These are phyloP conservation scores for Odontamblyopus rebecca DNA, from an alignment of 2,797 vertebrate genomes.

Conservation along the genomic window DNA sequence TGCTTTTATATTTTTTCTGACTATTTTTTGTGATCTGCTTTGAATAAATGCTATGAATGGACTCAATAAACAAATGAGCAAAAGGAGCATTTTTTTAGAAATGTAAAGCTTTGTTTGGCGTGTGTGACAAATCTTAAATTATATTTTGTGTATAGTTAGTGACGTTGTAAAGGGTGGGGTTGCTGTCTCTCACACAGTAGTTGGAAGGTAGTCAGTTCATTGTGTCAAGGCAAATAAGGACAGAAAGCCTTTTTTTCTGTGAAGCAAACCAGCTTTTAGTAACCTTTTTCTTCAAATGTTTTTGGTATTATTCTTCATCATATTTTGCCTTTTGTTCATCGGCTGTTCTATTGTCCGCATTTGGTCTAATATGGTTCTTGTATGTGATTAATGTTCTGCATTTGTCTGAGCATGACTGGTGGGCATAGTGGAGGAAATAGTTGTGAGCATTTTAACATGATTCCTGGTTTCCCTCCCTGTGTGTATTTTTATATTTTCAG, in stretches of 20 bases:
- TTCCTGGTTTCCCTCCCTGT: not conserved
- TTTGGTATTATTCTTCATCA: not conserved
- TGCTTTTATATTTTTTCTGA: constrained; percentile 35
- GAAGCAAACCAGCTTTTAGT: not conserved
- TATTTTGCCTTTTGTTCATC: not conserved
- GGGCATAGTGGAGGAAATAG: constrained; percentile 17
- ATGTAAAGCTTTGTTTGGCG: not conserved
- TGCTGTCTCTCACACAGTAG: constrained; percentile 32
- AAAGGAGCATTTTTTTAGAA: not conserved
- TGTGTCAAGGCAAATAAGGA: constrained; percentile 62
- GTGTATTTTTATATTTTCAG: not conserved
- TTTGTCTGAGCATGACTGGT: constrained; percentile 20
- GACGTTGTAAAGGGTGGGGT: constrained; percentile 76
- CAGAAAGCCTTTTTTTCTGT: constrained; percentile 36
- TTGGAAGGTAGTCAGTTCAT: constrained; percentile 42
- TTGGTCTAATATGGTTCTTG: not conserved
- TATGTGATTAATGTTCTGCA: not conserved
- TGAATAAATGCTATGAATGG: not conserved
- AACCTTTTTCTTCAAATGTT: constrained; percentile 7
- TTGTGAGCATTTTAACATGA: constrained; percentile 18
- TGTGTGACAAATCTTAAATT: constrained; percentile 11
- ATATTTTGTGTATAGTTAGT: constrained; percentile 63
- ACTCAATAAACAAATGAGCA: not conserved
- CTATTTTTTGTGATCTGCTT: not conserved
- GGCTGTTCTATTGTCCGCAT: not conserved